Conservation (phyloP, 1,140 invertebrate genomes). For the Hydropsyche tenuis region DNA sequence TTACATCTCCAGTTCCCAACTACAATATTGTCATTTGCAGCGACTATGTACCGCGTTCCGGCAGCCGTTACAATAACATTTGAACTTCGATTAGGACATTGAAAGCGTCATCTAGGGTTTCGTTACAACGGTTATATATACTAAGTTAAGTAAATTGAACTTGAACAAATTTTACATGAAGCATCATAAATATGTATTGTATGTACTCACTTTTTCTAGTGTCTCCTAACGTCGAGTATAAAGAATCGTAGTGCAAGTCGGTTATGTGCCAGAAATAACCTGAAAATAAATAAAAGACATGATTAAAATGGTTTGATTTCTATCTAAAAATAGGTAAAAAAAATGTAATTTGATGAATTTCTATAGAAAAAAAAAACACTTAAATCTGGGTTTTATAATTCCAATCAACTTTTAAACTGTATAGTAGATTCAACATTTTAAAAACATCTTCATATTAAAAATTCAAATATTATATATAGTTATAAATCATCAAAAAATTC, state of each 20-base stretch:
- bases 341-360: no score
- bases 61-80: not conserved
- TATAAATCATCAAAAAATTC: no score
- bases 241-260: conserved; percentile 86
- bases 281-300: conserved; percentile 67
- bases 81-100: not conserved
- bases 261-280: conserved; percentile 94
- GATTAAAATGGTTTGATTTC: no score
- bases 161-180: not conserved
- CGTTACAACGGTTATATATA: not conserved
- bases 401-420: no score
- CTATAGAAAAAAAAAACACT: no score
- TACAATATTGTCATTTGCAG: conserved; percentile 26
- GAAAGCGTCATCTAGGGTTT: not conserved
- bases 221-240: conserved; percentile 77
- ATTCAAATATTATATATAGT: no score
- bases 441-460: no score
- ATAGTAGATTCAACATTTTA: no score
- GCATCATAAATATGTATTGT: not conserved
- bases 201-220: conserved; percentile 71
- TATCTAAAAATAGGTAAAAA: not conserved
- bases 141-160: not conserved
- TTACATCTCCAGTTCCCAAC: conserved; percentile 26
- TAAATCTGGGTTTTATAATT: no score
- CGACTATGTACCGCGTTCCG: not conserved